Base-by-base conservation (phyloP, 1,140 invertebrate genomes). In the Neodiprion pinetum region DNA sequence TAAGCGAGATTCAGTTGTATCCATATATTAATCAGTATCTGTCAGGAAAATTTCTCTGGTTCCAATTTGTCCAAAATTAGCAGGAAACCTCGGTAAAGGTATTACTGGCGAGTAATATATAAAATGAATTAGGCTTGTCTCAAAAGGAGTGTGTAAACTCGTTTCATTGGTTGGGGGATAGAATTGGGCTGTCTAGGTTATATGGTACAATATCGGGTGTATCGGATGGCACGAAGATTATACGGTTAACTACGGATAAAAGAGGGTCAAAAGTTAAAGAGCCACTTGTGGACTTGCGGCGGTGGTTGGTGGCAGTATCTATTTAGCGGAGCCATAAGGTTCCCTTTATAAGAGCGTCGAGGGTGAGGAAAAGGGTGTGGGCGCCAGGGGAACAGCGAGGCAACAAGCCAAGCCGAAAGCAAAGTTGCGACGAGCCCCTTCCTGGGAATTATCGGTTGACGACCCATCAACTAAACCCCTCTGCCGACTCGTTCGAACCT, bases 381-480 rank as follows among this genome's bases (percentile, higher is more conserved):
- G 70, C 70, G 12, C 10, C 17, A 23, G n/a, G 70, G 70, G 11
- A 49, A 49, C 70, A 14, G 47, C 23, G 21, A n/a, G 47, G 21
- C 66, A 48, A 40, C 72, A 28, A 14, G 48, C 10, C 17, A 40
- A 75, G 53, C 70, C 74, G 8, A 71, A 50, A n/a, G 23, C 67
- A 47, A 48, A 12, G n/a, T 10, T 53, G 17, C 70, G 47, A 49
- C 17, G 49, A 49, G n/a, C 47, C 47, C 49, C 83, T 84, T 82
- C 84, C 85, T 83, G 85, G 86, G 87, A 88, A 88, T 88, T 88
- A 89, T 88, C 87, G 86, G 86, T 88, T 88, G 87, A 88, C 88
- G 87, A 88, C 83, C 87, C 87, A 89, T 88, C 88, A 88, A 88
- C 81, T 86, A 88, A 87, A 87, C 83, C 85, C 85, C 86, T 87